Base-by-base conservation (phyloP, 64 coral and sea anemone species). In the Stichodactyla helianthus region DNA sequence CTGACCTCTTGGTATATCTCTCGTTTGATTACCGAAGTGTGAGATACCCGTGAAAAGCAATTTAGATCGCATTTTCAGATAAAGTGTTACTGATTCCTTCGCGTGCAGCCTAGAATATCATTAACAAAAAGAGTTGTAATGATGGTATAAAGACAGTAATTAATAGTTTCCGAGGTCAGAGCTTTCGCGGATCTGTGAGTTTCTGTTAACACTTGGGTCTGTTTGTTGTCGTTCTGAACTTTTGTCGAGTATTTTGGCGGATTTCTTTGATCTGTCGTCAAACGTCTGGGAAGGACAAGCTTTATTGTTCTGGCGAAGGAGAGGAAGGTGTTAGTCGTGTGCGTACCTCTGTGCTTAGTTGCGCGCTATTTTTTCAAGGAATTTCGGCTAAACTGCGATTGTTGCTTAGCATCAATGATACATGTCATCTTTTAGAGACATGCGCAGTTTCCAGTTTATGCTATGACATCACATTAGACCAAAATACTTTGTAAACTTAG, bases 11-110 rank as follows among this genome's bases (percentile, higher is more conserved):
- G 78, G 35, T 16, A 50, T 81, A 52, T 53, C 7, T 27, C 77
- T 17, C 53, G 15, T 20, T 4, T 19, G 52, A 23, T 19, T 81
- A 81, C 26, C 53, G 51, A 53, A 81, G 78, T 81, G 78, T 81
- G 35, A 52, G 50, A 81, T 52, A 51, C 53, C 14, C 31, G 12
- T 74, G 5, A 5, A 74, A 74, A 14, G 25, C 25, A 28, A 74
- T 74, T 74, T 27, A 74, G 68, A 74, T 74, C 10, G 26, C 23
- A 31, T 74, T 74, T 74, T 74, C 5, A 74, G 68, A 74, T 74
- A 74, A 71, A 71, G 68, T 31, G 68, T 74, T 31, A 74, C 31
- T 74, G 68, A 74, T 74, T 74, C 25, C 22, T 74, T n/a, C 25
- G 68, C 68, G 68, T 74, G 25, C 12, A 74, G 68, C 6, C 7